Conservation (phyloP, 2,113 vertebrate genomes). For the Columba janthina region DNA sequence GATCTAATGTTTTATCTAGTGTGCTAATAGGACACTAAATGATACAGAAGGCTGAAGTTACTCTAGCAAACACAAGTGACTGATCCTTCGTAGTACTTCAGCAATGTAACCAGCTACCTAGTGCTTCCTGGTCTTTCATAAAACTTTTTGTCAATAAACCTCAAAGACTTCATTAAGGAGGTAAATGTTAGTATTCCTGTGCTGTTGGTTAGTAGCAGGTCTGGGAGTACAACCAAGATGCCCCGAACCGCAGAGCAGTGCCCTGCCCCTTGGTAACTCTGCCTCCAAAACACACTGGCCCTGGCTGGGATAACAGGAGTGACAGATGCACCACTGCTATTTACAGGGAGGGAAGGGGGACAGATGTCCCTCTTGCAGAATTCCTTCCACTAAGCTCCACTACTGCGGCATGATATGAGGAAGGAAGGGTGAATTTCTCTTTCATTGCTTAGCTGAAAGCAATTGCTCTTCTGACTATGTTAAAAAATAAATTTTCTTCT, state of each 20-base stretch:
- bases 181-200: not conserved
- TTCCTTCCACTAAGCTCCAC: not conserved
- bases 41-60: not conserved
- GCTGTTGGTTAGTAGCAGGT: not conserved
- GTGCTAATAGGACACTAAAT: not conserved
- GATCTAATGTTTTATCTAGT: not conserved
- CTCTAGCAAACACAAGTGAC: not conserved
- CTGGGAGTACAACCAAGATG: not conserved
- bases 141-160: not conserved
- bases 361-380: not conserved
- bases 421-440: not conserved
- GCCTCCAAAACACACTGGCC: not conserved
- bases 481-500: conserved; percentile 43
- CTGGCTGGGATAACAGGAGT: rapidly evolving
- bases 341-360: rapidly evolving
- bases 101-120: not conserved
- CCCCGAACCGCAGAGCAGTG: rapidly evolving
- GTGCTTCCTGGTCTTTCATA: not conserved
- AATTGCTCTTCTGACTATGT: conserved; percentile 19
- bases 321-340: rapidly evolving
- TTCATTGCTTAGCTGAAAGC: not conserved
- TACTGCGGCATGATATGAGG: not conserved
- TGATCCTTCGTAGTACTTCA: not conserved
- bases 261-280: rapidly evolving
- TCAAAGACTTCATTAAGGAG: not conserved